Evolutionary conservation across 1,140 invertebrate genomes (phyloP), one percentile per base, ranked within the genome.

Genomic region (Phymastichus coffea): DNA sequence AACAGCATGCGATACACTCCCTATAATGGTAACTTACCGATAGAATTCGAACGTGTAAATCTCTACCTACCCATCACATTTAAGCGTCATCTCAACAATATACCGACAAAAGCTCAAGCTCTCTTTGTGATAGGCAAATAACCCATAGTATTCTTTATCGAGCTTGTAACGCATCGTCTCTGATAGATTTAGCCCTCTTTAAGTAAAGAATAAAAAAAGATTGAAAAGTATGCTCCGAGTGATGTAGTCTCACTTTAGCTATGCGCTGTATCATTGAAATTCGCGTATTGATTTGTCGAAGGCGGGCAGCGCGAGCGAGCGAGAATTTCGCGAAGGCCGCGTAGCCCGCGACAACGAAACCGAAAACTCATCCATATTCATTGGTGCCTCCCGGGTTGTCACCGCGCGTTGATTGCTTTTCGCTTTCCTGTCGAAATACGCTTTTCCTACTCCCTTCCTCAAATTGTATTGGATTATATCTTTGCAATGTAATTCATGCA

Each of bases 201-300:
- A n/a, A n/a, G n/a, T 55, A 54, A 41, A 58, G 38, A 58, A 49
- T 33, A 40, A 22, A 61, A 53, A 14, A 25, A 51, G 37, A 37
- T 23, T 60, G 19, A 35, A 48, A 28, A 30, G 9, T 30, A 49
- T 35, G 28, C 28, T 17, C 47, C 22, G 30, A n/a, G 33, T n/a
- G 9, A 35, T 20, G 30, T 20, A 49, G 33, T 20, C 28, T 20
- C 23, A 23, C 17, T n/a, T n/a, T n/a, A n/a, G n/a, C n/a, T n/a
- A n/a, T n/a, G n/a, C n/a, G n/a, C n/a, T n/a, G n/a, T n/a, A n/a
- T n/a, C n/a, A n/a, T n/a, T n/a, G n/a, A n/a, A n/a, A n/a, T 14
- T 8, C n/a, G n/a, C 0, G 28, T 54, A 54, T 54, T 41, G 52
- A 54, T 54, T 33, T n/a, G 1, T 23, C 25, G 19, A 44, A 10